These are phyloP conservation scores for Lagenorhynchus albirostris DNA, from an alignment of 2,113 vertebrate genomes.

Conservation along the genomic window DNA sequence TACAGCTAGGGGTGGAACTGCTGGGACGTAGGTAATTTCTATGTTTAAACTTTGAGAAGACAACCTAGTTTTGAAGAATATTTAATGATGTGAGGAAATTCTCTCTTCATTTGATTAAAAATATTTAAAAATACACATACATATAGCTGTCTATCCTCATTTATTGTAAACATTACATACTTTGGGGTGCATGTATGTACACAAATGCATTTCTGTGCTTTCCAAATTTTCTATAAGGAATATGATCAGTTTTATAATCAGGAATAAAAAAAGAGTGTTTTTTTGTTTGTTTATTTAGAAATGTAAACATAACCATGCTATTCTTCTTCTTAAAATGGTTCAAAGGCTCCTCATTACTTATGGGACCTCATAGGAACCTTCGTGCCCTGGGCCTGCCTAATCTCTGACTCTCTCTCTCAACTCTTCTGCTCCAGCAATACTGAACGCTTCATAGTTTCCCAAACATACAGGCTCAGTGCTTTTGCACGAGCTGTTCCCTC, in stretches of 20 bases:
- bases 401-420: background rate
- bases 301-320: background rate
- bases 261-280: background rate
- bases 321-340: background rate
- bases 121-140: background rate
- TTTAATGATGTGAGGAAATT: background rate
- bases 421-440: background rate
- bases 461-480: background rate
- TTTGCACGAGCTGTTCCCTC: background rate
- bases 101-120: constrained; percentile 9
- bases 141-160: background rate
- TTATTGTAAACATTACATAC: background rate
- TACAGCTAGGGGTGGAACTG: background rate
- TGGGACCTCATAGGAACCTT: background rate
- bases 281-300: background rate
- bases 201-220: background rate
- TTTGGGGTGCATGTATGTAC: background rate
- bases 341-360: background rate
- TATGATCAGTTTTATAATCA: background rate
- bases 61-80: background rate
- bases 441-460: background rate
- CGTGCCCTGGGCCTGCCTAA: accelerated
- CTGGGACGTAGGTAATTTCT: background rate
- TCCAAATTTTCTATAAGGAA: background rate
- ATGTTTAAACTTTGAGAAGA: background rate